Evolutionary conservation across 2,797 vertebrate genomes (phyloP).

Genomic region (Brachyrhaphis roseni): DNA sequence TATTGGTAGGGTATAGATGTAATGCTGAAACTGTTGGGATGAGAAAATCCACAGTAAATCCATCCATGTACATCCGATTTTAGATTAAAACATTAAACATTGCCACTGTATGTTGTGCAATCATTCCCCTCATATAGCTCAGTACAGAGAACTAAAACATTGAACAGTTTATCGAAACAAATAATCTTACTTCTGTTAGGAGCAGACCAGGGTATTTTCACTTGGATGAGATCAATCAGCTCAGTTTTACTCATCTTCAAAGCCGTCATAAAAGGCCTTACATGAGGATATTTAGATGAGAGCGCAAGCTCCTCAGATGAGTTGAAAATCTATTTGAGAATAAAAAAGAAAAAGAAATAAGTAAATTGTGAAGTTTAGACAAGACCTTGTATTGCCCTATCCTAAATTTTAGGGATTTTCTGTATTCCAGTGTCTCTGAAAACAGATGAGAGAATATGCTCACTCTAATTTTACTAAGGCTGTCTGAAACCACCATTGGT

Average conservation of each 20-base stretch:
- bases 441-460: neutral
- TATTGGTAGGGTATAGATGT: neutral
- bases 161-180: neutral
- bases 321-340: slow-evolving; percentile 82
- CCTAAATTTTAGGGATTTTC: neutral
- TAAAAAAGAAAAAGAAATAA: neutral
- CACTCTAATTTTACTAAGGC: neutral
- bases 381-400: neutral
- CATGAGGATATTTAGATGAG: slow-evolving; percentile 75
- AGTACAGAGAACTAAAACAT: neutral
- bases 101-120: neutral
- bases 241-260: slow-evolving; percentile 71
- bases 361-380: neutral
- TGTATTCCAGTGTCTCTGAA: neutral
- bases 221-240: slow-evolving; percentile 78
- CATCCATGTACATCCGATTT: too few relatives aligned
- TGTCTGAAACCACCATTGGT: neutral
- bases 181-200: slow-evolving; percentile 77
- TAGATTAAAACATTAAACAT: neutral
- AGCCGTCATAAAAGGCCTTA: slow-evolving; percentile 83
- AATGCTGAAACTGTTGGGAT: neutral
- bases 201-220: slow-evolving; percentile 84
- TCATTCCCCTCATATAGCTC: neutral
- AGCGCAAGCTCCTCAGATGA: slow-evolving; percentile 79
- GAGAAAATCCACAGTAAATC: neutral